A percentile compares a stretch with the other conserved stretches of the same genome.
These are phyloP conservation scores for Grallaria varia DNA, from an alignment of 2,113 vertebrate genomes.

Conservation along the genomic window DNA sequence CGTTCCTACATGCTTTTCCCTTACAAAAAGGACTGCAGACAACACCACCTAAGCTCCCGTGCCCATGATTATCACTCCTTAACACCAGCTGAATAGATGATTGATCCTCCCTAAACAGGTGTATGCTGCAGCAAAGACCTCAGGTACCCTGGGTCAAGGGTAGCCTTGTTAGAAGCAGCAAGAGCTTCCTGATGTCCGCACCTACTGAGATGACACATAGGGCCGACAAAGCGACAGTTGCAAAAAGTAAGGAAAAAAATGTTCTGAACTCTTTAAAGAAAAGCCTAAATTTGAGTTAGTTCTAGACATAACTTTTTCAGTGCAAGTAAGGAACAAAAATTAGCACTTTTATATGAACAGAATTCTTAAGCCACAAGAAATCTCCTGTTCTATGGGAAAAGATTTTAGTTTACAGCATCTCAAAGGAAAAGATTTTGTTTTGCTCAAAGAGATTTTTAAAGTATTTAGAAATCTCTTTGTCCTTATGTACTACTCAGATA, in stretches of 20 bases:
- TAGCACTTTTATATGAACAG: background rate
- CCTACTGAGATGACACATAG: background rate
- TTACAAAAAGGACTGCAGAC: background rate
- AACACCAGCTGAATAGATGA: background rate
- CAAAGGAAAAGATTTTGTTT: background rate
- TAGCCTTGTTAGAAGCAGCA: background rate
- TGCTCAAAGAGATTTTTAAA: background rate
- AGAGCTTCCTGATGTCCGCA: background rate
- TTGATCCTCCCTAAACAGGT: background rate
- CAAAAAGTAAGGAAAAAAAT: background rate
- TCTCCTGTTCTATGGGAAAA: background rate
- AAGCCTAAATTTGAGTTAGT: background rate
- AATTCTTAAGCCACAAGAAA: background rate
- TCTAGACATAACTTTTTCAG: background rate
- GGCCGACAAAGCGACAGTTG: background rate
- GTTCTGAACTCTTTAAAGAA: background rate
- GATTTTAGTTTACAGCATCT: background rate
- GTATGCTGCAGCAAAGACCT: background rate
- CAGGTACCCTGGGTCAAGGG: background rate
- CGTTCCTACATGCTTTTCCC: background rate
- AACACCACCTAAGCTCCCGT: background rate
- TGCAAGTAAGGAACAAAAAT: background rate
- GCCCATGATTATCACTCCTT: background rate
- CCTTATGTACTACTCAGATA: background rate
- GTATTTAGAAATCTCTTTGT: background rate